These are phyloP conservation scores for Cephalotes varians DNA, from an alignment of 2,888 invertebrate species.

Conservation along the genomic window DNA sequence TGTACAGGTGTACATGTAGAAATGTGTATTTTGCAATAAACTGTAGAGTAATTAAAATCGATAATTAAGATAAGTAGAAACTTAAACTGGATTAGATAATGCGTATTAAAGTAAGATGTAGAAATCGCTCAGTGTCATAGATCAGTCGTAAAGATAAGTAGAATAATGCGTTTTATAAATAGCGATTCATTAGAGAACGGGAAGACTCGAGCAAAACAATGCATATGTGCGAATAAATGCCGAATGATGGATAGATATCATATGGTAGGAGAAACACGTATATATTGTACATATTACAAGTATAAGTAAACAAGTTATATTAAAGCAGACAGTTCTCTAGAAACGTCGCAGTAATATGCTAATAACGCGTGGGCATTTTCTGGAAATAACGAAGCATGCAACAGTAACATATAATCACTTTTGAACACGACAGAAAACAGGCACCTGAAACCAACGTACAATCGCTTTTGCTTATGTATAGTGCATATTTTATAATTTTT, in stretches of 20 bases:
- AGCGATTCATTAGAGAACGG: background rate
- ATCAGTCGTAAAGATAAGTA: constrained; percentile 34
- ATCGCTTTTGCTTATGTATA: background rate
- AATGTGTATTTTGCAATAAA: constrained; percentile 11
- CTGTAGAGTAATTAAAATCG: constrained; percentile 23
- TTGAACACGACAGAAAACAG: constrained; percentile 52
- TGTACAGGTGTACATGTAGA: background rate
- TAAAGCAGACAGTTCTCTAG: constrained; percentile 19
- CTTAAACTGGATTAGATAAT: constrained; percentile 34
- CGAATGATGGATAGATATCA: constrained; percentile 20
- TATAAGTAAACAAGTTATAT: constrained; percentile 13
- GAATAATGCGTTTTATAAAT: constrained; percentile 41
- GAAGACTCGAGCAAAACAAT: constrained; percentile 3
- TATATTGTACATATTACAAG: background rate
- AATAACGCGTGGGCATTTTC: constrained; percentile 67
- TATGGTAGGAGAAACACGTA: constrained; percentile 6
- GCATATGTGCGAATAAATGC: constrained; percentile 7
- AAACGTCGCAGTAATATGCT: constrained; percentile 66
- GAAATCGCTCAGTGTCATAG: constrained; percentile 34
- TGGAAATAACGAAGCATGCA: constrained; percentile 65
- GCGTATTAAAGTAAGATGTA: constrained; percentile 41
- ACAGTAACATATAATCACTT: constrained; percentile 53
- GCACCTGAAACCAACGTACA: background rate
- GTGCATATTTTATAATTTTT: background rate
- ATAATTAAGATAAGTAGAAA: constrained; percentile 29